Percentiles rank a stretch among this genome's conserved stretches.
Conservation (phyloP, 2,888 invertebrate species). For the Apodemia duryi region DNA sequence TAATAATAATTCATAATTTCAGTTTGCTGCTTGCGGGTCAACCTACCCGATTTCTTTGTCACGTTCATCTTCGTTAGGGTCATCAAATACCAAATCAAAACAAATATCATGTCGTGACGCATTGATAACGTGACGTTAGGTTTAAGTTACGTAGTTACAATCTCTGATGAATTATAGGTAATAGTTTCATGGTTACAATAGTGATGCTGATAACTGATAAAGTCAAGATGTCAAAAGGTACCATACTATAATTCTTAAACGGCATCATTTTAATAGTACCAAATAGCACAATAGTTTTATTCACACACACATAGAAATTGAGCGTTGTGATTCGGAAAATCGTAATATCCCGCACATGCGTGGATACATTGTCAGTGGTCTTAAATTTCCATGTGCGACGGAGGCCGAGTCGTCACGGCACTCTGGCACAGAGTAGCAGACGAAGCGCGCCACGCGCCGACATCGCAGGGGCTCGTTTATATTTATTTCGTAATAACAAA, state of each 20-base stretch:
- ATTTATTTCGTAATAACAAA: background rate
- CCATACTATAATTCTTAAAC: background rate
- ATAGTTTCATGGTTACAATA: too few species aligned
- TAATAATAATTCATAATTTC: too few species aligned
- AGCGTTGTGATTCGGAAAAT: slow-evolving; percentile 51
- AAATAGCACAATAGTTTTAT: background rate
- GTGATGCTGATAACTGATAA: background rate
- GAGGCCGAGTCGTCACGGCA: slow-evolving; percentile 22
- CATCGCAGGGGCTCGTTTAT: slow-evolving; percentile 4
- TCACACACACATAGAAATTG: slow-evolving; percentile 31
- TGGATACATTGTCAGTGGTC: slow-evolving; percentile 52
- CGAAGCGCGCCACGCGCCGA: slow-evolving; percentile 14
- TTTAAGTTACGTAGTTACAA: background rate
- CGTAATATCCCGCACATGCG: slow-evolving; percentile 65
- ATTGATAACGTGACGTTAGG: background rate
- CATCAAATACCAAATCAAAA: background rate
- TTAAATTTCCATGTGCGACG: slow-evolving; percentile 41
- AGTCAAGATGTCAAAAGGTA: background rate
- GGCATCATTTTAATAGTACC: background rate
- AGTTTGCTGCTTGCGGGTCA: too few species aligned
- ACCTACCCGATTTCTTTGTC: too few species aligned
- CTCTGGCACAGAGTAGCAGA: slow-evolving; percentile 15
- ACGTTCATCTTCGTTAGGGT: too few species aligned
- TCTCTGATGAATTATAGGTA: too few species aligned
- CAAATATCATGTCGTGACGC: background rate